phyloP scores from a whole-genome alignment of 2,888 invertebrate species.

The Epirrhoe tristata region DNA sequence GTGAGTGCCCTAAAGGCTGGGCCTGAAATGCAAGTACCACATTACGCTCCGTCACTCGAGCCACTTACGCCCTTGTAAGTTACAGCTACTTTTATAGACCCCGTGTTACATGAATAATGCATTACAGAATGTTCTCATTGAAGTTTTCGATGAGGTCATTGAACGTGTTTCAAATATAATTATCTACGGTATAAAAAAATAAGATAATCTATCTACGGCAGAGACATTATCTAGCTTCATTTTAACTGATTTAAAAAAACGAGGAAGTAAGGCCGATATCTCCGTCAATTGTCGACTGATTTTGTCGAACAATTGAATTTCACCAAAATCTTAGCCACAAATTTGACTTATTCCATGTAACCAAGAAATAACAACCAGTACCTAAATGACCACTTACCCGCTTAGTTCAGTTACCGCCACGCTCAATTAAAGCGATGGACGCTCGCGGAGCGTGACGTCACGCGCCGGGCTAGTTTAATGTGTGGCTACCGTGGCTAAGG shows the following conservation, averaged over 20 bases:
- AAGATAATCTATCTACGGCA: no score
- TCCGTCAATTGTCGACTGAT: no score
- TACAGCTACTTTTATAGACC: conserved; percentile 27
- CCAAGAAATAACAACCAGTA: conserved; percentile 16
- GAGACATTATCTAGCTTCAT: no score
- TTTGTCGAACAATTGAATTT: no score
- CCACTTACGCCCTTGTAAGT: conserved; percentile 32
- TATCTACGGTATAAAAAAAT: no score
- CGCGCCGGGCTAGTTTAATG: conserved; percentile 38
- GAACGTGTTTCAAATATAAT: not conserved
- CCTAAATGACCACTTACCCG: conserved; percentile 23
- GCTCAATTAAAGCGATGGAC: conserved; percentile 39
- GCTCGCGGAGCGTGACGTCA: conserved; percentile 38
- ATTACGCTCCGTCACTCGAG: conserved; percentile 31
- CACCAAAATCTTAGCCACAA: not conserved
- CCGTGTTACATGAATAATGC: conserved; percentile 26
- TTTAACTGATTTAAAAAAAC: no score
- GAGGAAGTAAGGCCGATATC: no score
- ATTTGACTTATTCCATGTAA: not conserved
- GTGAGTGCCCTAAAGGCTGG: conserved; percentile 34
- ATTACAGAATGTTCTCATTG: conserved; percentile 6
- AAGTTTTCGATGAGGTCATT: not conserved
- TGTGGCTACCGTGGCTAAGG: conserved; percentile 24
- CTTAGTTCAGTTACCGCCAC: conserved; percentile 23
- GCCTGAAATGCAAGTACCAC: conserved; percentile 37